Evolutionary conservation across 2,113 vertebrate genomes (phyloP).

Genomic region (Acinonyx jubatus): DNA sequence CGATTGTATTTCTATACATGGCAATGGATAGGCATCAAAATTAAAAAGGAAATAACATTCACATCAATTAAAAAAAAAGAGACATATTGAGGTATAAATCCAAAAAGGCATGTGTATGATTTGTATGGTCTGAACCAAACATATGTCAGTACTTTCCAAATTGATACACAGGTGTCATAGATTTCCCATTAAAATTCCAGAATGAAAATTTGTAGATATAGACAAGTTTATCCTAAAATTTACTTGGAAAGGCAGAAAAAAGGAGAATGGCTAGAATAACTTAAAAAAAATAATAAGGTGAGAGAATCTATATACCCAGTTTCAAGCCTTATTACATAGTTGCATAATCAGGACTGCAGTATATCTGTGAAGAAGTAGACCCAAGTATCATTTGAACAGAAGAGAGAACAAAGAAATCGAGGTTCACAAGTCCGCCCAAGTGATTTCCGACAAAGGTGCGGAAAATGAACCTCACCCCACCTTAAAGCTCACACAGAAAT

Average conservation of each 20-base stretch:
- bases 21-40: background rate
- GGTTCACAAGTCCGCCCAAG: background rate
- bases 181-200: background rate
- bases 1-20: background rate
- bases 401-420: background rate
- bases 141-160: background rate
- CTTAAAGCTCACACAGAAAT: no score
- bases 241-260: background rate
- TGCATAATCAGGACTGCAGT: background rate
- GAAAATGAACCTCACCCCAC: no score
- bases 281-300: background rate
- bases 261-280: background rate
- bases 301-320: background rate
- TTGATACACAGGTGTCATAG: background rate
- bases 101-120: background rate
- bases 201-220: background rate
- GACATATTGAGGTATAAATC: background rate
- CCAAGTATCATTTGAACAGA: no score
- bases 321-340: background rate
- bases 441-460: background rate
- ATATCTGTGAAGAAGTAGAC: background rate
- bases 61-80: background rate
- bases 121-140: background rate
- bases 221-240: background rate
- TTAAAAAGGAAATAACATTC: background rate